Base-by-base conservation (phyloP, 2,113 vertebrate species). In the Sinocyclocheilus rhinocerous region DNA sequence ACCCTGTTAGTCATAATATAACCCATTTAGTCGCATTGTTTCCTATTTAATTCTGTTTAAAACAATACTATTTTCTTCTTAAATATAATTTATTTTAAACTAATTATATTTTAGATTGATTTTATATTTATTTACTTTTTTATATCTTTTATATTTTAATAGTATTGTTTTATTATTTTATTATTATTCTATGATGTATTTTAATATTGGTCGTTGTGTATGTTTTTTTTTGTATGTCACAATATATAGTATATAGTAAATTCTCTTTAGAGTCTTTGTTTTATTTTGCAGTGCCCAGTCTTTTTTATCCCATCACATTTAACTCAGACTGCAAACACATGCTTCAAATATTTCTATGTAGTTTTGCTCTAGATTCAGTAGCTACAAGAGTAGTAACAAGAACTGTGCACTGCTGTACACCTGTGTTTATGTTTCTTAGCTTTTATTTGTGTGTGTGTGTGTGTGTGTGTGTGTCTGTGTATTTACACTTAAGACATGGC, bases 401-500 rank as follows among this genome's bases (percentile, higher is more conserved):
- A 69, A 85, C 36, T 36, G 36, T 36, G 8, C 67, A 57, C 61
- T 26, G 9, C 18, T 81, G 81, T 33, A 70, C 36, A 20, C n/a
- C 20, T 55, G 24, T 78, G 72, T 65, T 57, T 75, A 75, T 18
- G 61, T 26, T n/a, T 67, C 55, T 26, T 84, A 18, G 1, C 42
- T 67, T 29, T 59, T 59, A 59, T n/a, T 59, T 59, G 52, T n/a
- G 20, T 59, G 26, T 9, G 13, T 69, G 59, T 59, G 52, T n/a
- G 20, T 59, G 26, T 9, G 13, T 69, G 59, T 48, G 29, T 75
- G 78, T 24, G 11, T 70, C 26, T 52, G 26, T 48, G 4, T 77
- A 4, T 79, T 22, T 79, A 42, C 20, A 79, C 33, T 59, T 15
- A 61, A 79, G n/a, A 85, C 57, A 67, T 78, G 22, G 26, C 52